These are phyloP conservation scores for Homarus gammarus DNA, from an alignment of 2,888 invertebrate genomes.

Conservation along the genomic window DNA sequence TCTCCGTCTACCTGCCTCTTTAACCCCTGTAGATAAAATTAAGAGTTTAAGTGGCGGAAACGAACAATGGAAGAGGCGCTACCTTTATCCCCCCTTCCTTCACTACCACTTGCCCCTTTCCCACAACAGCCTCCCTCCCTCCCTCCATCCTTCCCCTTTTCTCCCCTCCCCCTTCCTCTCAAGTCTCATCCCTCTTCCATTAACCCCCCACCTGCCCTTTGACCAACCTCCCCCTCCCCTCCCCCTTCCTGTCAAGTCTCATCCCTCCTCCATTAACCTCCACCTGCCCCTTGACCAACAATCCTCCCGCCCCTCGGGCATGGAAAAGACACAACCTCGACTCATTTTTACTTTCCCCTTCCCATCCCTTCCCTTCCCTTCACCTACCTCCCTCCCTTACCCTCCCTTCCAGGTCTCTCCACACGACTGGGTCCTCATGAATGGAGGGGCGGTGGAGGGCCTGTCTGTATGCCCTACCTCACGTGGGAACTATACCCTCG, in stretches of 20 bases:
- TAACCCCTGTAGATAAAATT: slow-evolving; percentile 28
- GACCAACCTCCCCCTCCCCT: not conserved
- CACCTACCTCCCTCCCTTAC: not conserved
- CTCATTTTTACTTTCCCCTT: too few species aligned
- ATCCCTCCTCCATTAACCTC: not conserved
- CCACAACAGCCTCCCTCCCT: not conserved
- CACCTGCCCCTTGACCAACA: not conserved
- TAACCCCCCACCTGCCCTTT: not conserved
- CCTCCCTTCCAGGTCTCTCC: too few species aligned
- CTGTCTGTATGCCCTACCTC: too few species aligned
- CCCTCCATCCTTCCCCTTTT: not conserved
- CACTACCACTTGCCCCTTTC: not conserved
- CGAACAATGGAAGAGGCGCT: slow-evolving; percentile 24
- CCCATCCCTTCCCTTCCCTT: not conserved
- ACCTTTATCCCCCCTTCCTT: not conserved
- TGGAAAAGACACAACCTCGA: too few species aligned
- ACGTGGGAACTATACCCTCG: too few species aligned
- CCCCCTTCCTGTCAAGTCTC: not conserved
- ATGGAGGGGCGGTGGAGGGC: too few species aligned
- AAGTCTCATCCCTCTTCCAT: not conserved
- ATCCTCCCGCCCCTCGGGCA: not conserved
- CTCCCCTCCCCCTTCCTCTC: not conserved
- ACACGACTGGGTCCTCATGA: too few species aligned
- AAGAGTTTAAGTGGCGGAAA: slow-evolving; percentile 43
- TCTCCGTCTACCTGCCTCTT: slow-evolving; percentile 41